A percentile compares a stretch with the other conserved stretches of the same genome.
Conservation (phyloP, 2,113 vertebrate species). For the Petroica traversi region DNA sequence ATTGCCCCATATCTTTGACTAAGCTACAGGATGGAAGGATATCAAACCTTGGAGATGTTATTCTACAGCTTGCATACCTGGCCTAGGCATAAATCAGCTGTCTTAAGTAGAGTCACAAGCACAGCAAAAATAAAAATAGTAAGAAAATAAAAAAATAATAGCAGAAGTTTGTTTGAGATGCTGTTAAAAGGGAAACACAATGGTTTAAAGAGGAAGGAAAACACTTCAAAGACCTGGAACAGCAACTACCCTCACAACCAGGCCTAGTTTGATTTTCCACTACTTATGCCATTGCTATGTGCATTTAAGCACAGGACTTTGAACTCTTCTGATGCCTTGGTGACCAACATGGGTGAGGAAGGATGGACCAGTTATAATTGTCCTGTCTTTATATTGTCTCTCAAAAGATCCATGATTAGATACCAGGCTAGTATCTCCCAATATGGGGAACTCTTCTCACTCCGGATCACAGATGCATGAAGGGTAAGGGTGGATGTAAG, state of each 20-base stretch:
- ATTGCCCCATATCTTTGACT: neutral
- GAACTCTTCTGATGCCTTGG: neutral
- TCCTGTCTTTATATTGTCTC: neutral
- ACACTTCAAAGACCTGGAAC: neutral
- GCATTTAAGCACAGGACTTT: neutral
- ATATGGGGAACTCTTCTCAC: neutral
- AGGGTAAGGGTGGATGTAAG: neutral
- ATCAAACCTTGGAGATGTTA: neutral
- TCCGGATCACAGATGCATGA: neutral
- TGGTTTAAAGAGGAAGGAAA: neutral
- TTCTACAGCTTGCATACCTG: neutral
- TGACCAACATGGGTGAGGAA: neutral
- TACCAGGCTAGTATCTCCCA: neutral
- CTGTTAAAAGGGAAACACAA: neutral
- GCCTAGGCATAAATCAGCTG: neutral
- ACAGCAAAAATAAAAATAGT: neutral
- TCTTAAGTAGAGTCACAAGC: neutral
- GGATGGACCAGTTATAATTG: neutral
- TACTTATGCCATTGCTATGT: neutral
- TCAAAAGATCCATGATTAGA: neutral
- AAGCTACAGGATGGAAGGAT: neutral
- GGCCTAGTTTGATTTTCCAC: neutral
- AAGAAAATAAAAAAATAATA: neutral
- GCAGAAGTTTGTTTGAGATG: neutral
- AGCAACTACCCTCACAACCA: neutral